Base-by-base conservation (phyloP, 1,140 invertebrate genomes). In the Ridgeia piscesae region DNA sequence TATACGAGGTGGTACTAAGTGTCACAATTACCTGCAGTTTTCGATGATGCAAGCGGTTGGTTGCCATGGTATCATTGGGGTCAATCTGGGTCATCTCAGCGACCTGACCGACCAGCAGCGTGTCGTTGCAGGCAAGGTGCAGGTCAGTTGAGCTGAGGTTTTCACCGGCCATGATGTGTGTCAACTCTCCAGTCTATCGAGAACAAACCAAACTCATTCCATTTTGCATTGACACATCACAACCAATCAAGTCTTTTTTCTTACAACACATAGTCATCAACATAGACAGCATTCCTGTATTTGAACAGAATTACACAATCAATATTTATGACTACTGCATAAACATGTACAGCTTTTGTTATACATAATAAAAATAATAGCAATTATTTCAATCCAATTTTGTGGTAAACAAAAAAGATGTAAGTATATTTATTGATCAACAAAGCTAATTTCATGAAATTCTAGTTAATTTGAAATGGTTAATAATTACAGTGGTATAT, bases 161-260 rank as follows among this genome's bases (percentile, higher is more conserved):
- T 42, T 95, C 94, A 50, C 96, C 96, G 34, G 95, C 94, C 95
- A 96, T 96, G 21, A 95, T 95, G 31, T 95, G 93, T n/a, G 96
- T 91, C 91, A 96, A 92, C 89, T 96, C 96, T n/a, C 95, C 96
- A 93, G 93, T 95, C 95, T 96, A 94, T 90, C 21, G n/a, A 90
- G 17, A 90, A 34, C 89, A 90, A 33, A 33, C 89, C 35, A 8
- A 42, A 27, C 2, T 34, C n/a, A 89, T 34, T 89, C 4, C 14
- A 8, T 34, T 33, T 4, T 17, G n/a, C 89, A 14, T 33, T 14
- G 14, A 42, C 42, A 42, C 11, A 42, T 42, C 42, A 42, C 42
- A 42, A 42, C 11, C 4, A 42, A 42, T 42, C 11, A 42, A 6
- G n/a, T n/a, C n/a, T n/a, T n/a, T n/a, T n/a, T n/a, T n/a, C n/a